Conservation (phyloP, 23 tunicate species). For the Clavelina lepadiformis region DNA sequence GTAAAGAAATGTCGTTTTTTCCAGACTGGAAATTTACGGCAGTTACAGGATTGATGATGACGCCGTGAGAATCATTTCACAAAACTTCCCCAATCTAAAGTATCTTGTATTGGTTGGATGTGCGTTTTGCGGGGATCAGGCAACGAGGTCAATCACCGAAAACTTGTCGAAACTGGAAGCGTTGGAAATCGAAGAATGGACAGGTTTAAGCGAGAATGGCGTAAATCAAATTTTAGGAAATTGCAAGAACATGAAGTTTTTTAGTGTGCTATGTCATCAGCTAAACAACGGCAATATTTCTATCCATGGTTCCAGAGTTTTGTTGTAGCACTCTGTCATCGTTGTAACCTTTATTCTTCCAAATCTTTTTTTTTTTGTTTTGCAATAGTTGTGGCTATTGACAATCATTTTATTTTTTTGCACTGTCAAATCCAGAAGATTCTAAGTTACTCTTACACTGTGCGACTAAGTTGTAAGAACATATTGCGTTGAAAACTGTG, state of each 20-base stretch:
- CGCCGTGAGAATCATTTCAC: conserved; percentile 35
- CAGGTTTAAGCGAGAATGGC: conserved; percentile 32
- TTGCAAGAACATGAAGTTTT: conserved; percentile 39
- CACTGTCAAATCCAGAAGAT: too few species aligned
- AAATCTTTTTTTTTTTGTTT: too few species aligned
- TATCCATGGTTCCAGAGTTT: conserved; percentile 65
- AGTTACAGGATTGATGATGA: conserved; percentile 48
- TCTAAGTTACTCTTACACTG: too few species aligned
- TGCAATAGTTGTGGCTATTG: too few species aligned
- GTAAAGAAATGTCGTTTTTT: background rate
- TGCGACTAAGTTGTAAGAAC: too few species aligned
- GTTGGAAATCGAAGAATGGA: conserved; percentile 83
- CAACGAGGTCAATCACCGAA: conserved; percentile 22
- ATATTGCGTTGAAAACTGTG: too few species aligned
- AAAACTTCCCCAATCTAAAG: conserved; percentile 37
- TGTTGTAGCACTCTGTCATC: too few species aligned
- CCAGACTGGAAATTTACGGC: conserved; percentile 51
- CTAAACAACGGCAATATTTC: conserved; percentile 38
- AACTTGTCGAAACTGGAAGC: conserved; percentile 17
- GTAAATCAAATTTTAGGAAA: conserved; percentile 12
- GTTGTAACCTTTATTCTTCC: too few species aligned
- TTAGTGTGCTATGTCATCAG: conserved; percentile 42
- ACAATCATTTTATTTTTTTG: too few species aligned
- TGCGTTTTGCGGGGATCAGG: conserved; percentile 42
- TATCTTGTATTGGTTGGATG: conserved; percentile 47